Percentiles rank a stretch among this genome's conserved stretches.
Evolutionary conservation across 2,797 vertebrate species (phyloP).

Genomic region (Parambassis ranga): DNA sequence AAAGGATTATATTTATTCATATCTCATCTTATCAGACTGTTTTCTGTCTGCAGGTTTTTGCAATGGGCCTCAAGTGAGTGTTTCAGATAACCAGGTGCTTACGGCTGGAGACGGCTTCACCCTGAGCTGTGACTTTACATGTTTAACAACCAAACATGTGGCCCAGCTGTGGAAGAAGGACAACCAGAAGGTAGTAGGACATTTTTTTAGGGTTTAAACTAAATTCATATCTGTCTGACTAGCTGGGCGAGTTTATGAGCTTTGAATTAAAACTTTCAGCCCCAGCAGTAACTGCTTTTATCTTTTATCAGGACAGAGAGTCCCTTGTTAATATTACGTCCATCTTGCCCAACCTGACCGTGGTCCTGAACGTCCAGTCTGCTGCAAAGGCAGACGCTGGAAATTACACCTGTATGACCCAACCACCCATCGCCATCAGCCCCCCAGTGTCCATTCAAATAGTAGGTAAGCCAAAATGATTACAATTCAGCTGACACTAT

Average conservation of each 20-base stretch:
- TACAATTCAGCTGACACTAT: no score
- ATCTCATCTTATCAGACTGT: no score
- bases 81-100: not conserved
- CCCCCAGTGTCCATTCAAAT: not conserved
- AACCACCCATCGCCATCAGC: conserved; percentile 12
- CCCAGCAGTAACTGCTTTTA: not conserved
- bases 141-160: conserved; percentile 2
- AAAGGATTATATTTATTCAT: no score
- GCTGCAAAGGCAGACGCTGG: conserved; percentile 14
- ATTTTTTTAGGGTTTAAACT: not conserved
- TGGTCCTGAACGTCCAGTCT: conserved; percentile 12
- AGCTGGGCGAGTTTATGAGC: no score
- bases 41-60: not conserved
- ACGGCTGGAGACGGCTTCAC: not conserved
- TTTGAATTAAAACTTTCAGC: not conserved
- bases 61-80: not conserved
- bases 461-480: conserved; percentile 12
- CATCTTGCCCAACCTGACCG: not conserved
- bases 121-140: conserved; percentile 35
- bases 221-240: no score
- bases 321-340: conserved; percentile 22
- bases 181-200: not conserved
- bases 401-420: conserved; percentile 24
- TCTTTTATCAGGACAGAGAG: not conserved
- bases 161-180: conserved; percentile 28